Percentiles rank a stretch among this genome's conserved stretches.
Conservation (phyloP, 2,113 vertebrate species). For the Neolamprologus tretocephalus region DNA sequence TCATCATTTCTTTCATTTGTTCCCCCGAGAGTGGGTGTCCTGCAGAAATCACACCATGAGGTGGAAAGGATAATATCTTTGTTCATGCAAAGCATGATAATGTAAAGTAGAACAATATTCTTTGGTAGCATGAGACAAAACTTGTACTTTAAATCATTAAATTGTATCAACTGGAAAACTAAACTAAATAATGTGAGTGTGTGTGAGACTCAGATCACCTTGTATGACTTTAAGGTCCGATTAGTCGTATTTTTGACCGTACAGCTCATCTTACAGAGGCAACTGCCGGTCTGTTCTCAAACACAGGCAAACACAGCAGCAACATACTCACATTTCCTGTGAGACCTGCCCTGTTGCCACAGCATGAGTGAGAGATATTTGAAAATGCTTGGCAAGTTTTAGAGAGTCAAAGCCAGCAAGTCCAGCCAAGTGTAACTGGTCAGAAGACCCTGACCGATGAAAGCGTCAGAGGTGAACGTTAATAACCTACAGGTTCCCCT, state of each 20-base stretch:
- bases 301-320: background rate
- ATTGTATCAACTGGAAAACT: accelerated
- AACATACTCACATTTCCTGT: background rate
- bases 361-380: background rate
- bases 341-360: background rate
- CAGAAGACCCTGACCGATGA: background rate
- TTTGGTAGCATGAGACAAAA: background rate
- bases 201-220: background rate
- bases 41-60: background rate
- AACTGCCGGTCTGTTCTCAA: accelerated
- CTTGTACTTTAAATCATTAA: background rate
- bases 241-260: background rate
- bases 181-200: background rate
- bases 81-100: background rate
- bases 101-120: background rate
- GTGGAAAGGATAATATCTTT: accelerated
- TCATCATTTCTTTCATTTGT: background rate
- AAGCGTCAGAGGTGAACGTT: accelerated
- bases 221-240: background rate
- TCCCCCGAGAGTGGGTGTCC: background rate
- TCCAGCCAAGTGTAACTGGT: background rate
- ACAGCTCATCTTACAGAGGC: background rate
- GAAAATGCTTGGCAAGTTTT: background rate
- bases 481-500: background rate
- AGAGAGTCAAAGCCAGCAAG: background rate